Percentiles rank a stretch among this genome's conserved stretches.
phyloP scores from a whole-genome alignment of 53 echinoderm and acorn worm species.

The Holothuria leucospilota region DNA sequence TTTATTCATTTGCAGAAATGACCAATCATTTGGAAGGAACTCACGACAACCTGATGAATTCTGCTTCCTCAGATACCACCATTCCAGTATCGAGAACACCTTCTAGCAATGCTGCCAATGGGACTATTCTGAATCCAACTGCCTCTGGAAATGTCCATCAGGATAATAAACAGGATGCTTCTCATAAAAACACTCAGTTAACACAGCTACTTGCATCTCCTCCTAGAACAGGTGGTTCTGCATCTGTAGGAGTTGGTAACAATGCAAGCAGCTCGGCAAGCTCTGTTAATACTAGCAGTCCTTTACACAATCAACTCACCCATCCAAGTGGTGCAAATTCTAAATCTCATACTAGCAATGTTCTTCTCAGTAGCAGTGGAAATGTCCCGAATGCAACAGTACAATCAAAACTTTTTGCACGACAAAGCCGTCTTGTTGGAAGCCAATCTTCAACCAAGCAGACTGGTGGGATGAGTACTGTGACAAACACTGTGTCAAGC shows the following conservation, averaged over 20 bases:
- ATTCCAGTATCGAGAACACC: slow-evolving; percentile 58
- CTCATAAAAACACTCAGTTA: slow-evolving; percentile 94
- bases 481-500: slow-evolving; percentile 65
- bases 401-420: slow-evolving; percentile 20
- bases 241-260: slow-evolving; percentile 57
- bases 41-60: slow-evolving; percentile 80
- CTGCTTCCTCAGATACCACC: slow-evolving; percentile 57
- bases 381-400: background rate
- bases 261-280: slow-evolving; percentile 70
- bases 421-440: background rate
- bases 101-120: slow-evolving; percentile 71
- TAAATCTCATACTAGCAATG: slow-evolving; percentile 49
- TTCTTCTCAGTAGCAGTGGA: slow-evolving; percentile 30
- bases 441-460: slow-evolving; percentile 46
- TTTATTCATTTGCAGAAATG: slow-evolving; percentile 70
- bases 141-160: slow-evolving; percentile 44
- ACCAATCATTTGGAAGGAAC: slow-evolving; percentile 67
- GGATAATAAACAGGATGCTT: slow-evolving; percentile 59
- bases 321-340: slow-evolving; percentile 59
- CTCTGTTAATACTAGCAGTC: slow-evolving; percentile 46
- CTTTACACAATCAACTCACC: slow-evolving; percentile 65
- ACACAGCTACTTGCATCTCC: slow-evolving; percentile 90
- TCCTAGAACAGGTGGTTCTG: slow-evolving; percentile 74
- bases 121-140: slow-evolving; percentile 69
- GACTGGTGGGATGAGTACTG: slow-evolving; percentile 71